Evolutionary conservation across 2,113 vertebrate genomes (phyloP), one percentile per base, ranked within the genome.

Genomic region (Brachyhypopomus gauderio): DNA sequence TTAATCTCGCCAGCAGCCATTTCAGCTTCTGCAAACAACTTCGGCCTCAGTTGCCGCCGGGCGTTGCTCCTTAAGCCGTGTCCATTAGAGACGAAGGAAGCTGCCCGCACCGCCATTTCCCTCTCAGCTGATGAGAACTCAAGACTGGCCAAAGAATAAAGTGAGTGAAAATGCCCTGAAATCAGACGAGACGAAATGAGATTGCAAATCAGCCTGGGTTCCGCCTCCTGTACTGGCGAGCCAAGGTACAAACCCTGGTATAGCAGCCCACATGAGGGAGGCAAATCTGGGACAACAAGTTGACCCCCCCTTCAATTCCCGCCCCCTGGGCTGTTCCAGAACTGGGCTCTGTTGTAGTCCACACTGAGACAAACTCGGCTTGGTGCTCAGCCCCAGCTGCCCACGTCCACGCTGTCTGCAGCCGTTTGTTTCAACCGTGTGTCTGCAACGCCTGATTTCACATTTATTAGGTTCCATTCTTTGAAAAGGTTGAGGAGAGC

Each of bases 101-200:
- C 60, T 56, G 73, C 71, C 27, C 71, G 60, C 30, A 23, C 14
- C n/a, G 41, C 23, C 25, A 14, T 12, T 7, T 11, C 27, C 41
- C n/a, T 56, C 69, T 36, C 27, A 38, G 22, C 52, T 25, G 3
- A 34, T 41, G 30, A 27, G 30, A 73, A 56, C 19, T 22, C 16
- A 25, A 30, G 19, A 75, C 62, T 74, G 48, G 64, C 41, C 27
- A 45, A 71, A n/a, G 34, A 55, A 66, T 30, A 36, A 83, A 78
- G 66, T 67, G 30, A 30, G 30, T 30, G 30, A 30, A 30, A 30
- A 30, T 30, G n/a, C 19, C 73, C 9, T 22, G 38, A 67, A 20
- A 63, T 34, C 45, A 55, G 38, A 14, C 3, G 45, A 12, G 12
- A 52, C 60, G 25, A 75, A 59, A 27, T 81, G 8, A 34, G n/a